Evolutionary conservation across 2,113 vertebrate species (phyloP).

Genomic region (Phyllostomus hastatus): DNA sequence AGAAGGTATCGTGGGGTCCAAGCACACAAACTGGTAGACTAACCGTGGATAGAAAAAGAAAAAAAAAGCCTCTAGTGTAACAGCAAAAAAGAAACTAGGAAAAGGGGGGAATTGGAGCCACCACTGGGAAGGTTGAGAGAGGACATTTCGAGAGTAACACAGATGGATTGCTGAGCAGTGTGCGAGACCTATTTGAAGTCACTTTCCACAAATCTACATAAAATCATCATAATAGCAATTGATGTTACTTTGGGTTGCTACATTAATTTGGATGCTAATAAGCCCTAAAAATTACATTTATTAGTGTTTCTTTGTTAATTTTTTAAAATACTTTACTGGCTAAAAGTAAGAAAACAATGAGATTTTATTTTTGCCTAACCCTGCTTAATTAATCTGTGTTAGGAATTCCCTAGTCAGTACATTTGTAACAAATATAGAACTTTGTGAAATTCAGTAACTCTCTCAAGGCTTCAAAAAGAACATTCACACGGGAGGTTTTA

Average conservation of each 20-base stretch:
- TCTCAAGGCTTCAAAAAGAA: constrained; percentile 27
- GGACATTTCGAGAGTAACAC: background rate
- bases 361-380: background rate
- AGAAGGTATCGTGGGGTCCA: background rate
- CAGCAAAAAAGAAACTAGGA: background rate
- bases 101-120: background rate
- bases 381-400: background rate
- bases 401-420: background rate
- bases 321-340: background rate
- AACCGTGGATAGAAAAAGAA: background rate
- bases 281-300: background rate
- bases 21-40: background rate
- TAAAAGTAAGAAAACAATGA: background rate
- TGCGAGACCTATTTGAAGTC: background rate
- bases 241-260: background rate
- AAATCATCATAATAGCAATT: background rate
- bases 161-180: background rate
- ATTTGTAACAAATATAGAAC: constrained; percentile 6
- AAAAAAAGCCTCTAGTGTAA: background rate
- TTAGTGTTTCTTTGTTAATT: background rate
- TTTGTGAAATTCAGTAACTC: constrained; percentile 14
- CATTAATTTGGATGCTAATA: background rate
- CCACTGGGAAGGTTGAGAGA: background rate
- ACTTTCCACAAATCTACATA: background rate
- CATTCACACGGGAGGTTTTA: background rate